Evolutionary conservation across 2,888 invertebrate species (phyloP).

Genomic region (Allophyes oxyacanthae): DNA sequence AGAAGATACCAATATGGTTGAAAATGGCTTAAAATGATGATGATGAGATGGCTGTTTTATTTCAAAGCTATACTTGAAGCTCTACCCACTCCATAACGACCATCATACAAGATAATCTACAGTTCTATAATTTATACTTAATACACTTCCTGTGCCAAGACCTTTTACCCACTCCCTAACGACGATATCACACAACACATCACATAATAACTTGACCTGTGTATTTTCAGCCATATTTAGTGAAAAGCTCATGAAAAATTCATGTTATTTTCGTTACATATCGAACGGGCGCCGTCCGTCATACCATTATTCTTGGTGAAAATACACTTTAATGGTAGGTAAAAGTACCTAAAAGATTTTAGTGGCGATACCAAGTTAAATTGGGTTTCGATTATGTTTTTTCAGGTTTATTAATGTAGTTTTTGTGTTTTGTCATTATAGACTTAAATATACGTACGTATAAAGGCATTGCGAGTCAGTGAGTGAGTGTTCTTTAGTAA

Average conservation of each 20-base stretch:
- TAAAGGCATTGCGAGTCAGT: no score
- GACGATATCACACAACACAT: slow-evolving; percentile 21
- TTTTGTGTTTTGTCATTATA: neutral
- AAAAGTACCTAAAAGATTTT: slow-evolving; percentile 21
- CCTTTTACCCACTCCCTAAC: slow-evolving; percentile 11
- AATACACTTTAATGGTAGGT: slow-evolving; percentile 28
- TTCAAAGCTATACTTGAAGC: no score
- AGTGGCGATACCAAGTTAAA: slow-evolving; percentile 11
- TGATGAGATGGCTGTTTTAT: no score
- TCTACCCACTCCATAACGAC: no score
- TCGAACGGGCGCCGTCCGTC: slow-evolving; percentile 22
- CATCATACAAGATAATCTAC: no score
- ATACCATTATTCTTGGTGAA: slow-evolving; percentile 21
- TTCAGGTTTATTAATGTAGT: neutral
- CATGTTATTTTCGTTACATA: slow-evolving; percentile 32
- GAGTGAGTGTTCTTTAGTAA: no score
- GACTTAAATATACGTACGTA: no score
- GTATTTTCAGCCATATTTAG: slow-evolving; percentile 25
- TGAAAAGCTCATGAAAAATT: slow-evolving; percentile 45
- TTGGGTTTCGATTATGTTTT: slow-evolving; percentile 8
- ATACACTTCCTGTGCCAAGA: no score
- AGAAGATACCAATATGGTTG: no score
- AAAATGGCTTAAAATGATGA: no score
- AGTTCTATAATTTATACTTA: no score
- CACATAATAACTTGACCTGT: slow-evolving; percentile 25